phyloP scores from a whole-genome alignment of 2,888 invertebrate genomes.

The Seira sanloemensis region DNA sequence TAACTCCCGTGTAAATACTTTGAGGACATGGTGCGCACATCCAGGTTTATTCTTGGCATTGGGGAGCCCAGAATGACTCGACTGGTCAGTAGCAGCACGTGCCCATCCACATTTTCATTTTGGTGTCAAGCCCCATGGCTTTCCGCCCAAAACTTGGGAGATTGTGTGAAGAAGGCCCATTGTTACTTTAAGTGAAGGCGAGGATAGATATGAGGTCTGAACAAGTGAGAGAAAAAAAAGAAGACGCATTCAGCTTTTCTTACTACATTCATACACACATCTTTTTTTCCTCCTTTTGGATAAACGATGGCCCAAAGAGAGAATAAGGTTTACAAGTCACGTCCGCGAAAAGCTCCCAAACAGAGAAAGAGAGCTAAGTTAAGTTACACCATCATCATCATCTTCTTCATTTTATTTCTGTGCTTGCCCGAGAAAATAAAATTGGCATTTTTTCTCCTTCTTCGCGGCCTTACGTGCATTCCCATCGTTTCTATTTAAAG shows the following conservation, averaged over 20 bases:
- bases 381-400: not conserved
- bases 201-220: not conserved
- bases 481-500: not conserved
- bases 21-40: too few relatives aligned
- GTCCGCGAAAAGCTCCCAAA: conserved; percentile 35
- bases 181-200: not conserved
- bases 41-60: too few relatives aligned
- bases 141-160: not conserved
- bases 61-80: too few relatives aligned
- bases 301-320: conserved; percentile 35
- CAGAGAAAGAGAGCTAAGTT: conserved; percentile 21
- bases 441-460: not conserved
- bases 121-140: conserved; percentile 44
- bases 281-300: not conserved
- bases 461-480: not conserved
- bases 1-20: too few relatives aligned
- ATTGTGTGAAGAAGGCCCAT: not conserved
- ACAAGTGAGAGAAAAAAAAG: not conserved
- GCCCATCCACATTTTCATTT: conserved; percentile 39
- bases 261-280: not conserved
- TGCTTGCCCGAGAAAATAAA: not conserved
- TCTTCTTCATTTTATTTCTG: not conserved
- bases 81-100: conserved; percentile 35
- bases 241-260: not conserved
- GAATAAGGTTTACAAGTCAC: conserved; percentile 54